phyloP scores from a whole-genome alignment of 1,140 invertebrate species.

The Drosophila takahashii region DNA sequence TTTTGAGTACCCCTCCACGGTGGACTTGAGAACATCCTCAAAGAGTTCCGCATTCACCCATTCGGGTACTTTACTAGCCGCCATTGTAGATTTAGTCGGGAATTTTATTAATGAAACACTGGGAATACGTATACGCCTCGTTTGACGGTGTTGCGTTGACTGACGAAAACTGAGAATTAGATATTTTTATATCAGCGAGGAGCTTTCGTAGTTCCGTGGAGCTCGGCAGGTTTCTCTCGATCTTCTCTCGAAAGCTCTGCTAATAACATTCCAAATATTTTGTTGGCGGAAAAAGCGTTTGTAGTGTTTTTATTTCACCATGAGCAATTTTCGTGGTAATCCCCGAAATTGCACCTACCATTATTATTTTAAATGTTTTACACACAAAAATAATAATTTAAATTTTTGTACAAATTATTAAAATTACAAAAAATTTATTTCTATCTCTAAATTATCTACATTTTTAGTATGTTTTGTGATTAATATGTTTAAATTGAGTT shows the following conservation, averaged over 20 bases:
- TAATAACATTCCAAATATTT: not conserved
- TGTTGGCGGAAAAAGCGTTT: slow-evolving; percentile 4
- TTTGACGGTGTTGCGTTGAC: slow-evolving; percentile 4
- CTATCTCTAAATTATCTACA: too few species aligned
- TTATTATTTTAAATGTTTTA: not conserved
- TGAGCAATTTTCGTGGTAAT: not conserved
- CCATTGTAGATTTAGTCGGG: slow-evolving; percentile 24
- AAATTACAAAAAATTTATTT: too few species aligned
- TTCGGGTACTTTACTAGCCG: slow-evolving; percentile 42
- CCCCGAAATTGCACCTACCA: not conserved
- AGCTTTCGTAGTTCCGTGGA: slow-evolving; percentile 22
- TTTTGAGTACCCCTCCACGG: slow-evolving; percentile 53
- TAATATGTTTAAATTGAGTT: not conserved
- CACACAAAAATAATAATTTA: too few species aligned
- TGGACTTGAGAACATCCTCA: slow-evolving; percentile 52
- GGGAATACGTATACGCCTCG: slow-evolving; percentile 4
- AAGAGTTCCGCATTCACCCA: slow-evolving; percentile 62
- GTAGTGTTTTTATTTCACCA: not conserved
- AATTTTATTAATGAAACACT: not conserved
- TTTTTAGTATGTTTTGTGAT: not conserved
- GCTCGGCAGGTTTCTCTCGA: not conserved
- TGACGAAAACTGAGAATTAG: slow-evolving; percentile 15
- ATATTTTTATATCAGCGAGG: slow-evolving; percentile 6
- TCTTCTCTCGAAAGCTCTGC: slow-evolving; percentile 15
- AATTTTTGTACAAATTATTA: too few species aligned